Conservation (phyloP, 2,797 vertebrate species). For the Heterohyrax brucei region DNA sequence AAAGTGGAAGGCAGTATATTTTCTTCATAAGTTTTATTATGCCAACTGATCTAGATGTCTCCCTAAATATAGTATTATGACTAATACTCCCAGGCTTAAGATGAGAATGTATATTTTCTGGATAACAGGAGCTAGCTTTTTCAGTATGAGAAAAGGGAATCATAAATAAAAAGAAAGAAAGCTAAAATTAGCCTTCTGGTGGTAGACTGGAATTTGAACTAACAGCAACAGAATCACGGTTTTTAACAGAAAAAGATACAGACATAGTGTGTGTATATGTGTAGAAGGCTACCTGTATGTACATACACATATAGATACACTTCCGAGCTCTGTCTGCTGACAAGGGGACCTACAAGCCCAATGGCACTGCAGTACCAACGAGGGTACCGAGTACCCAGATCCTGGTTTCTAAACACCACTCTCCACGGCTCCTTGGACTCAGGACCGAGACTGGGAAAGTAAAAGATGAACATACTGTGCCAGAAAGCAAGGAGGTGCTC, state of each 20-base stretch:
- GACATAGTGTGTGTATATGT: background rate
- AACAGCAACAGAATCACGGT: background rate
- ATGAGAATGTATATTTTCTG: background rate
- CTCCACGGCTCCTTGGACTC: no score
- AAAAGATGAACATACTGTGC: background rate
- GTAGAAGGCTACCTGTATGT: background rate
- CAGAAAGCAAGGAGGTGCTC: conserved; percentile 9
- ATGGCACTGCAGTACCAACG: no score
- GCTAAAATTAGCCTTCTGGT: background rate
- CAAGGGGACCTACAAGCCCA: no score
- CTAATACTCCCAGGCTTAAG: background rate
- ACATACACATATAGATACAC: background rate
- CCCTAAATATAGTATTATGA: conserved; percentile 28
- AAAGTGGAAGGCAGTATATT: no score
- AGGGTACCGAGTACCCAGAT: no score
- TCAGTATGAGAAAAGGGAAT: background rate
- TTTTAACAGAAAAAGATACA: conserved; percentile 38
- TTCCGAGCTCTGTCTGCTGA: background rate
- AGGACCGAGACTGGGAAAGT: background rate
- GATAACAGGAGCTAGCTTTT: background rate
- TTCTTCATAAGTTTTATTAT: no score
- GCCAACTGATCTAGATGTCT: no score
- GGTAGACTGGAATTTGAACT: background rate
- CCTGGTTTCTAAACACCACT: no score
- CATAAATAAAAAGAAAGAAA: background rate